Conservation (phyloP, 2,797 vertebrate genomes). For the Lacerta bilineata region DNA sequence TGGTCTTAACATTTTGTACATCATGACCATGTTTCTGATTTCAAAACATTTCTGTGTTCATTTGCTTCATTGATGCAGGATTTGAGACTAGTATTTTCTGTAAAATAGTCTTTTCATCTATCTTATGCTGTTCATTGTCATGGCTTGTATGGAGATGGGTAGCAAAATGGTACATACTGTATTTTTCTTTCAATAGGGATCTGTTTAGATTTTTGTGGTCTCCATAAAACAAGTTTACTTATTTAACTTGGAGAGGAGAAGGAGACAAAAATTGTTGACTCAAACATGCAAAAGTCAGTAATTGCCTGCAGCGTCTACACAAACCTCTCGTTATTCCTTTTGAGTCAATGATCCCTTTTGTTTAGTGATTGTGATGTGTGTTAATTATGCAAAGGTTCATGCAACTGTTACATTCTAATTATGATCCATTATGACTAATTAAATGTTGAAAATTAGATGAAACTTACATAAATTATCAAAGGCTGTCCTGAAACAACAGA, state of each 20-base stretch:
- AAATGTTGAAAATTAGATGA: slow-evolving; percentile 1
- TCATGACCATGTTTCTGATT: slow-evolving; percentile 29
- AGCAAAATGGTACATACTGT: slow-evolving; percentile 44
- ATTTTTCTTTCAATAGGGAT: slow-evolving; percentile 45
- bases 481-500: not conserved
- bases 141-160: slow-evolving; percentile 19
- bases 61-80: slow-evolving; percentile 41
- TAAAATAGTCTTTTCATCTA: slow-evolving; percentile 34
- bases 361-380: slow-evolving; percentile 11
- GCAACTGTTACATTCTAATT: not conserved
- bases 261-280: slow-evolving; percentile 9
- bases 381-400: not conserved
- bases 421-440: not conserved
- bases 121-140: slow-evolving; percentile 27
- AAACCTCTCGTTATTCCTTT: slow-evolving; percentile 17
- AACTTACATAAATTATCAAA: not conserved
- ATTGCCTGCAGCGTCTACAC: slow-evolving; percentile 2
- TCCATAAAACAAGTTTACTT: slow-evolving; percentile 34
- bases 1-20: not conserved
- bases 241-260: not conserved
- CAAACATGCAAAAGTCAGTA: slow-evolving; percentile 20
- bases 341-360: not conserved
- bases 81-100: slow-evolving; percentile 14
- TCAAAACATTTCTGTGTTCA: slow-evolving; percentile 14
- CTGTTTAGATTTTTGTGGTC: slow-evolving; percentile 37